Percentiles rank a stretch among this genome's conserved stretches.
These are phyloP conservation scores for Sceliomorpha sp. DNA, from an alignment of 2,888 invertebrate genomes.

Conservation along the genomic window DNA sequence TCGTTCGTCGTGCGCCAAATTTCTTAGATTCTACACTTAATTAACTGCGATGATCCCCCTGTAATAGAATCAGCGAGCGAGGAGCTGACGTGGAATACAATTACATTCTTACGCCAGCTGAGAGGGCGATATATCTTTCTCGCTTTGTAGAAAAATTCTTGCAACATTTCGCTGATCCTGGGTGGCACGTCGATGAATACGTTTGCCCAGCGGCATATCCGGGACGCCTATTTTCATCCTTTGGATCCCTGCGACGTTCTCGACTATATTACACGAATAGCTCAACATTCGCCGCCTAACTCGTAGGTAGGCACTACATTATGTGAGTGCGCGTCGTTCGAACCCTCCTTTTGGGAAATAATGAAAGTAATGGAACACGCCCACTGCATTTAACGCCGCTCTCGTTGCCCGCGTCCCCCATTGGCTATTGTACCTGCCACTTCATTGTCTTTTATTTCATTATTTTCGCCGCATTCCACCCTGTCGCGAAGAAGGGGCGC, in stretches of 20 bases:
- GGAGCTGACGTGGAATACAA: no score
- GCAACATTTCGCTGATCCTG: no score
- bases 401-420: slow-evolving; percentile 59
- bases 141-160: no score
- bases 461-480: slow-evolving; percentile 58
- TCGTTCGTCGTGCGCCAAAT: no score
- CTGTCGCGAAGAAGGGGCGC: slow-evolving; percentile 30
- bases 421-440: slow-evolving; percentile 74
- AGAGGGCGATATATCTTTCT: no score
- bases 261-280: slow-evolving; percentile 54
- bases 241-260: slow-evolving; percentile 38
- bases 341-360: slow-evolving; percentile 75
- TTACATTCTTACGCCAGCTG: no score
- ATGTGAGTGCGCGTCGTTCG: slow-evolving; percentile 63
- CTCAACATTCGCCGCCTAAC: slow-evolving; percentile 37
- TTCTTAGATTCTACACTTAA: no score
- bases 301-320: slow-evolving; percentile 48
- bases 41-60: no score
- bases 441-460: slow-evolving; percentile 64
- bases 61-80: no score
- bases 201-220: slow-evolving; percentile 4
- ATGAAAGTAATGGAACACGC: slow-evolving; percentile 80
- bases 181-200: no score
- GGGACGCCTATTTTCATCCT: slow-evolving; percentile 5
- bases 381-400: slow-evolving; percentile 77